phyloP scores from a whole-genome alignment of 1,140 invertebrate genomes.

The Heliconius nattereri region DNA sequence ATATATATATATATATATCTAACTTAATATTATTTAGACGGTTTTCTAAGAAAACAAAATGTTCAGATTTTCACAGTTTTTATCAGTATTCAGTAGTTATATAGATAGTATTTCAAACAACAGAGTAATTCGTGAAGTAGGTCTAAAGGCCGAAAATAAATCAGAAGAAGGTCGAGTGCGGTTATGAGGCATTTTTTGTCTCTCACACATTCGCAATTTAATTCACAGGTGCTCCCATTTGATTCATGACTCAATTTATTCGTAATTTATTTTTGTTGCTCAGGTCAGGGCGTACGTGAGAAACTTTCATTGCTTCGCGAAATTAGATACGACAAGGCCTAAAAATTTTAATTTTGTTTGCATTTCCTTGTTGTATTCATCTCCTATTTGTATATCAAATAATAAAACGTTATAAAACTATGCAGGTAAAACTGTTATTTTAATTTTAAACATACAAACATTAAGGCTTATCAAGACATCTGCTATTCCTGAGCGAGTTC shows the following conservation, averaged over 20 bases:
- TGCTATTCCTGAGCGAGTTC: conserved; percentile 12
- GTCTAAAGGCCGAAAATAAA: background rate
- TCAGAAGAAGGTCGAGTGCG: conserved; percentile 6
- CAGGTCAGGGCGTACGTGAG: conserved; percentile 23
- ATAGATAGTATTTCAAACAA: background rate
- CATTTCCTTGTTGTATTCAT: background rate
- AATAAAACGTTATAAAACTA: background rate
- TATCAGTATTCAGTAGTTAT: background rate
- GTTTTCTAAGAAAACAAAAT: no score
- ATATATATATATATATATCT: no score
- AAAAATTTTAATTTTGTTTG: conserved; percentile 18
- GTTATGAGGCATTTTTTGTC: conserved; percentile 17
- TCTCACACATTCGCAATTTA: conserved; percentile 37
- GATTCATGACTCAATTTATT: conserved; percentile 40
- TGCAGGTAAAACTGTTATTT: background rate
- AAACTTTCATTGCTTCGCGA: conserved; percentile 29
- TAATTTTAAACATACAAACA: background rate
- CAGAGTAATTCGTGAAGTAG: background rate
- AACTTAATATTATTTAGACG: no score
- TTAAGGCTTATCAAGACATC: background rate
- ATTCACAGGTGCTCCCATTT: conserved; percentile 39
- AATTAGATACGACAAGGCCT: conserved; percentile 23
- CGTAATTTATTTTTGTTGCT: conserved; percentile 40
- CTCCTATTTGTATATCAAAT: background rate
- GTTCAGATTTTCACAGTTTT: no score